Percentiles rank a stretch among this genome's conserved stretches.
Evolutionary conservation across 2,888 invertebrate genomes (phyloP).

Genomic region (Hirtodrosophila duncani): DNA sequence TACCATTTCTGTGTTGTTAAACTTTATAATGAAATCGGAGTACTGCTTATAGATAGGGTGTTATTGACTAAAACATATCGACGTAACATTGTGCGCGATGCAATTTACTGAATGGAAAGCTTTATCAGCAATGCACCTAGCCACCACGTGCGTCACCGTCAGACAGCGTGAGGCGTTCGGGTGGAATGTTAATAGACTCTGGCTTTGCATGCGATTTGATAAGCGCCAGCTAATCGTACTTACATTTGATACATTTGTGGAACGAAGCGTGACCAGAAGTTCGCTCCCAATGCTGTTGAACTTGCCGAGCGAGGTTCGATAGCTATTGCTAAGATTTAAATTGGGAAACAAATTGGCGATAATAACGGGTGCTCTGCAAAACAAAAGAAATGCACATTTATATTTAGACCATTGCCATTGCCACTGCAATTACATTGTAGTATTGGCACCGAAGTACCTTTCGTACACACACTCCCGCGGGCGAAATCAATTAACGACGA

Average conservation of each 20-base stretch:
- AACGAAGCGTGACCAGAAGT: conserved; percentile 67
- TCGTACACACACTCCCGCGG: too few relatives aligned
- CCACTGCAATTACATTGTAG: background rate
- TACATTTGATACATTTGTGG: conserved; percentile 63
- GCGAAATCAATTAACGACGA: conserved; percentile 7
- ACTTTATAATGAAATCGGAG: too few relatives aligned
- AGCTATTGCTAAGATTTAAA: conserved; percentile 74
- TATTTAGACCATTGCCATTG: conserved; percentile 2
- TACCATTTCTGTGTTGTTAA: too few relatives aligned
- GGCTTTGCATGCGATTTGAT: conserved; percentile 25
- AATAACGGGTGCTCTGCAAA: conserved; percentile 74
- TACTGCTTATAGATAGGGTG: too few relatives aligned
- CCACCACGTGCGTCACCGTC: conserved; percentile 13
- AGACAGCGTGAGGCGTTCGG: conserved; percentile 4
- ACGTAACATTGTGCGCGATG: too few relatives aligned
- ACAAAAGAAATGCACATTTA: conserved; percentile 16
- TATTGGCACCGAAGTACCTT: background rate
- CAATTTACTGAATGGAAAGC: conserved; percentile 22
- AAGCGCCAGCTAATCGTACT: conserved; percentile 32
- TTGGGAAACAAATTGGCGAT: conserved; percentile 75
- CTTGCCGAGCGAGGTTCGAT: conserved; percentile 73
- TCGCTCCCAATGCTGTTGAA: conserved; percentile 75
- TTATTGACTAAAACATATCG: too few relatives aligned
- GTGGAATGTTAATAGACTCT: conserved; percentile 24
- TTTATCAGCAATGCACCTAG: conserved; percentile 1